Evolutionary conservation across 2,888 invertebrate genomes (phyloP).

Genomic region (Spilosoma lubricipeda): DNA sequence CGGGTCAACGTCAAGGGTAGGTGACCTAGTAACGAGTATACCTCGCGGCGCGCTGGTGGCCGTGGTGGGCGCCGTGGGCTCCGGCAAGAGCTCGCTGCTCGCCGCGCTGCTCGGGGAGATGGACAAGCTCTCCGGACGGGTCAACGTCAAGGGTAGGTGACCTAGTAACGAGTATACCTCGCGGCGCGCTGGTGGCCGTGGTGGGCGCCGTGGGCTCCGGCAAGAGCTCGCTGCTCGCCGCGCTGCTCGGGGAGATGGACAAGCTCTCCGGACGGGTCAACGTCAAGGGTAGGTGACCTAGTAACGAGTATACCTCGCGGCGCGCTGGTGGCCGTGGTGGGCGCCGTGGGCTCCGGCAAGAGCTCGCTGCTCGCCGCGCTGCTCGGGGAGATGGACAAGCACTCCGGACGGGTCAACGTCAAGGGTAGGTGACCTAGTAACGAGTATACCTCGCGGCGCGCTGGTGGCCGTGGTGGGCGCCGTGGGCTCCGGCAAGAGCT

Average conservation of each 20-base stretch:
- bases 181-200: too few species aligned
- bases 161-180: too few species aligned
- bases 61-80: constrained; percentile 73
- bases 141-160: constrained; percentile 86
- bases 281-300: too few species aligned
- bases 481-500: constrained; percentile 87
- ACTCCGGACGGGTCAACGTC: constrained; percentile 92
- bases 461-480: constrained; percentile 95
- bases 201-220: too few species aligned
- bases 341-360: constrained; percentile 70
- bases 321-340: constrained; percentile 93
- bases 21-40: constrained; percentile 71
- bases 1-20: constrained; percentile 82
- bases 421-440: not conserved
- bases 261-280: too few species aligned
- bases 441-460: constrained; percentile 40
- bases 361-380: constrained; percentile 94
- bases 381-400: constrained; percentile 96
- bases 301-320: constrained; percentile 84
- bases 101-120: constrained; percentile 96
- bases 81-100: constrained; percentile 91
- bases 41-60: constrained; percentile 84
- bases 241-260: too few species aligned
- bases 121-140: constrained; percentile 92
- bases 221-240: too few species aligned